Evolutionary conservation across 1,140 invertebrate genomes (phyloP), one percentile per base, ranked within the genome.

Genomic region (Bactericera cockerelli): DNA sequence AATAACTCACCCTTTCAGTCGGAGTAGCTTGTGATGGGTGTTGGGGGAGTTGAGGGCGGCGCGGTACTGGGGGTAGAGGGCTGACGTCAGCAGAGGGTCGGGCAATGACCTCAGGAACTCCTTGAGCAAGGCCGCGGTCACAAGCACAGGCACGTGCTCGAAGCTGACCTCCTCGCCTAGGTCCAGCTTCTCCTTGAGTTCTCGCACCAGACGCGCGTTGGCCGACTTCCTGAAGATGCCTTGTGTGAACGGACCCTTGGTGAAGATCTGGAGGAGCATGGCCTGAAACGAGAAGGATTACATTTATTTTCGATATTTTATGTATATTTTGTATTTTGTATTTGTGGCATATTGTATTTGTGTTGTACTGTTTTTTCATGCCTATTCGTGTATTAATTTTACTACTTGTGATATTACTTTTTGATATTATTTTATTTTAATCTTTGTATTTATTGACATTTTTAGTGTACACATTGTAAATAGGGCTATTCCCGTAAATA

Each of bases 201-300:
- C 81, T 42, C 84, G 71, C 1, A 88, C 79, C 22, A 83, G 77
- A 59, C 83, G 77, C 0, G 84, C 83, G 65, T 90, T 92, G 2
- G 87, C 86, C 11, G 86, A 88, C 64, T 88, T 81, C 19, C 89
- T 72, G 69, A 93, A 89, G 53, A 92, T 90, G 1, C 88, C 89
- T 58, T 87, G 82, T 0, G 86, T 90, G 64, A 81, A 81, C 0
- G 88, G 87, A 0, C 87, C 89, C 59, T 83, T 80, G 36, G 78
- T 74, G 57, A 86, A 82, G 22, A 91, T 71, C n/a, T 86, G 78
- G 13, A 80, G 77, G 49, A 93, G 70, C 73, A 89, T 83, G 11
- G 81, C 78, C 77, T 80, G 68, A n/a, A n/a, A n/a, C n/a, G n/a
- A n/a, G n/a, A n/a, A n/a, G n/a, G n/a, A n/a, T n/a, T n/a, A n/a